Percentiles rank a stretch among this genome's conserved stretches.
phyloP scores from a whole-genome alignment of 1,140 invertebrate species.

The Dendroctonus valens region DNA sequence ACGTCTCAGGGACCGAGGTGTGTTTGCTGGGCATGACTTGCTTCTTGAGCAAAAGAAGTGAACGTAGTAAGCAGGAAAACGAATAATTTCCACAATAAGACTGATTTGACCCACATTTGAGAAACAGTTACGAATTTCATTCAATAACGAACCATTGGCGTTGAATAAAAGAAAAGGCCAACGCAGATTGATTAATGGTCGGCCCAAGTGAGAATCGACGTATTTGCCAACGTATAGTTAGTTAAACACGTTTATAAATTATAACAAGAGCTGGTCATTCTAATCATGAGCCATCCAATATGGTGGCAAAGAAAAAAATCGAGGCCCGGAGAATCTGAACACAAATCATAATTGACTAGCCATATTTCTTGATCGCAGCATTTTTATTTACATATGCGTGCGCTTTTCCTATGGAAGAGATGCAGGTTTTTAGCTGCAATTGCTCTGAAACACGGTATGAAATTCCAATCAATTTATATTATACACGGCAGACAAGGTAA shows the following conservation, averaged over 20 bases:
- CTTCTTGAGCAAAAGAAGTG: no score
- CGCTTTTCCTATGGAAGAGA: slow-evolving; percentile 43
- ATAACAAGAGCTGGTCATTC: slow-evolving; percentile 26
- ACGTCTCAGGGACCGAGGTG: no score
- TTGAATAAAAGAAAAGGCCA: slow-evolving; percentile 13
- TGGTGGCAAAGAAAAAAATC: slow-evolving; percentile 21
- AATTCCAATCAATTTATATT: slow-evolving; percentile 52
- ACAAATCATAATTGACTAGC: slow-evolving; percentile 47
- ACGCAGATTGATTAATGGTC: slow-evolving; percentile 1
- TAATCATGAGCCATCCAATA: slow-evolving; percentile 27
- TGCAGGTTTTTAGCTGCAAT: slow-evolving; percentile 47
- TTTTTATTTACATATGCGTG: slow-evolving; percentile 45
- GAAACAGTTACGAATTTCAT: slow-evolving; percentile 9
- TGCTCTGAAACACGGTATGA: slow-evolving; percentile 49
- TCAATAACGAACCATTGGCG: neutral
- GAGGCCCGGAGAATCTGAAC: slow-evolving; percentile 21
- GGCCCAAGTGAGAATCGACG: slow-evolving; percentile 15
- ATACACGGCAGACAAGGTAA: slow-evolving; percentile 51
- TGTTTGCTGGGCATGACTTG: no score
- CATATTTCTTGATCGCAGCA: slow-evolving; percentile 40
- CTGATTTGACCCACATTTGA: neutral
- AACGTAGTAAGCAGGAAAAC: neutral
- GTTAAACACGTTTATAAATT: slow-evolving; percentile 22
- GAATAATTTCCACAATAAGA: slow-evolving; percentile 1
- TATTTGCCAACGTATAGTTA: slow-evolving; percentile 3